A percentile compares a stretch with the other conserved stretches of the same genome.
Conservation (phyloP, 2,888 invertebrate genomes). For the Teleogryllus oceanicus region DNA sequence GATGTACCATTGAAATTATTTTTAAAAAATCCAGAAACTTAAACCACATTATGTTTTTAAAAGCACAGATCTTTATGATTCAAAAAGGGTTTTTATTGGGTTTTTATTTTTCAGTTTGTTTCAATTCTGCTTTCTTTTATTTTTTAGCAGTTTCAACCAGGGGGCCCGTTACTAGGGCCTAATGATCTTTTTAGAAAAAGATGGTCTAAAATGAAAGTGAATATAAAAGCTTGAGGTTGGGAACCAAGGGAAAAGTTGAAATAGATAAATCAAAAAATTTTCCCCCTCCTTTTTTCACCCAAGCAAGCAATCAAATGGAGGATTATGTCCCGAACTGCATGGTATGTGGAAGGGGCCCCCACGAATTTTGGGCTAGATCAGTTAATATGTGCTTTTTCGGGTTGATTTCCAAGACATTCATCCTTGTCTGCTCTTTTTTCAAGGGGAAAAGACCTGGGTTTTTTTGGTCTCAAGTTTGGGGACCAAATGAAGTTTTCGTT, state of each 20-base stretch:
- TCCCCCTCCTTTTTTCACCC: neutral
- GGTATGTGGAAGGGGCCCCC: neutral
- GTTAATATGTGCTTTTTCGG: neutral
- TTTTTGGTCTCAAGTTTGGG: conserved; percentile 3
- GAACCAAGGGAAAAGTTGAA: neutral
- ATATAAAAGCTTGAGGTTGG: neutral
- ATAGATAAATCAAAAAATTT: neutral
- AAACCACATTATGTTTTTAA: neutral
- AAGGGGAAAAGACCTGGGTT: neutral
- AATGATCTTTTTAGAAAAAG: neutral
- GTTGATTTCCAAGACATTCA: conserved; percentile 3
- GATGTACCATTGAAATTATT: conserved; percentile 18
- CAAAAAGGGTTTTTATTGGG: neutral
- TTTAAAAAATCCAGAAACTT: neutral
- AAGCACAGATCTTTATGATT: neutral
- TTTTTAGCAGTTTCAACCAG: neutral
- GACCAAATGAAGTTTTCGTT: neutral
- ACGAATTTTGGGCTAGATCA: neutral
- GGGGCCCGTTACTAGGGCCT: too few relatives aligned
- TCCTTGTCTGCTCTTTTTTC: neutral
- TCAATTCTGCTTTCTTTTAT: neutral
- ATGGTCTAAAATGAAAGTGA: neutral
- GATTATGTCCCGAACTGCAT: neutral
- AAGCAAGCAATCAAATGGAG: neutral
- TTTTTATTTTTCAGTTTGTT: neutral